phyloP scores from a whole-genome alignment of 1,140 invertebrate species.

The Teleopsis dalmanni region DNA sequence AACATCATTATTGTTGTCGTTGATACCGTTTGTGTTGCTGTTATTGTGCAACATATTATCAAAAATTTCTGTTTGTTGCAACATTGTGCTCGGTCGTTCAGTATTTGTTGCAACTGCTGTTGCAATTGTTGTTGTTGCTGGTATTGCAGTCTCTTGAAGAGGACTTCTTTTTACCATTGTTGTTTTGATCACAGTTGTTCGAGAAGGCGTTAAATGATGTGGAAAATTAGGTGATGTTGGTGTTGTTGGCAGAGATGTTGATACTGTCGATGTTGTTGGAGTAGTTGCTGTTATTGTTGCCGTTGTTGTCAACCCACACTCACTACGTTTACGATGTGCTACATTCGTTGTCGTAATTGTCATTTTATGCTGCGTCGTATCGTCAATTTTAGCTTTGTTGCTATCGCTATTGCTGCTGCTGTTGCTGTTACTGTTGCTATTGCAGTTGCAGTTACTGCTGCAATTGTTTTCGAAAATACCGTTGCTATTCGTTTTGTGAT shows the following conservation, averaged over 20 bases:
- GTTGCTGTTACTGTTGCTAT: constrained; percentile 17
- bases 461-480: constrained; percentile 3
- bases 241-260: constrained; percentile 16
- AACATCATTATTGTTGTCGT: no score
- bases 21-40: constrained; percentile 6
- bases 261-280: constrained; percentile 23
- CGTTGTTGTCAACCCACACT: constrained; percentile 30
- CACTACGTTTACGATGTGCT: constrained; percentile 11
- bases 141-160: constrained; percentile 29
- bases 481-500: background rate
- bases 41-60: no score
- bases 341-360: constrained; percentile 34
- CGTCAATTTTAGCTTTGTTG: constrained; percentile 24
- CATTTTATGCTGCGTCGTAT: constrained; percentile 42
- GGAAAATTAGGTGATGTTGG: constrained; percentile 31
- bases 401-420: constrained; percentile 16
- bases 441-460: constrained; percentile 21
- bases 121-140: constrained; percentile 21
- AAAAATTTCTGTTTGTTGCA: constrained; percentile 4
- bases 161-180: constrained; percentile 43
- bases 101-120: constrained; percentile 17
- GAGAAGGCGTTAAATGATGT: constrained; percentile 38
- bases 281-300: constrained; percentile 7
- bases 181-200: constrained; percentile 44
- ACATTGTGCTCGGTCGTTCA: constrained; percentile 15